Evolutionary conservation across 2,113 vertebrate species (phyloP).

Genomic region (Butorides virescens): DNA sequence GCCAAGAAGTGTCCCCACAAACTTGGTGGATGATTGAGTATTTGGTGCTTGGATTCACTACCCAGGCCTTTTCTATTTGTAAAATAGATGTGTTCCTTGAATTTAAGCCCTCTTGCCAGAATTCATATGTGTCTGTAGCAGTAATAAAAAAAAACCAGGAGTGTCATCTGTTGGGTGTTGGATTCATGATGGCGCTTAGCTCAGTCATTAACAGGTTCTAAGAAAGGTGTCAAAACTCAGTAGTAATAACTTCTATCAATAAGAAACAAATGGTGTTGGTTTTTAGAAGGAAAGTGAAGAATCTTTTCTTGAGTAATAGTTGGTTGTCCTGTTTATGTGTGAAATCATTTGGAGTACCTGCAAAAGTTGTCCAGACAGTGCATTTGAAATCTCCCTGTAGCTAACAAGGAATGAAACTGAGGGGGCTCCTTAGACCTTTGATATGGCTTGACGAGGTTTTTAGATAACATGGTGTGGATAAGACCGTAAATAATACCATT

Average conservation of each 20-base stretch:
- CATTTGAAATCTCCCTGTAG: neutral
- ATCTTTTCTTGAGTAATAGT: neutral
- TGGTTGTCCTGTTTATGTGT: neutral
- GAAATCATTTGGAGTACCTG: neutral
- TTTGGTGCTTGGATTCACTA: neutral
- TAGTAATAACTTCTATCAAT: neutral
- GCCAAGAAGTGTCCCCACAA: neutral
- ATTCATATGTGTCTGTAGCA: neutral
- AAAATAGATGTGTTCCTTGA: neutral
- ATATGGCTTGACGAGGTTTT: neutral
- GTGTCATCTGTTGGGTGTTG: neutral
- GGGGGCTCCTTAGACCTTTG: neutral
- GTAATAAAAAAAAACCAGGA: neutral
- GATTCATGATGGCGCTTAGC: neutral
- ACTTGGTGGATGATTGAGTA: rapidly evolving
- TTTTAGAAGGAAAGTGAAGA: neutral
- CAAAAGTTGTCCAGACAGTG: neutral
- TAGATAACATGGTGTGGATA: neutral
- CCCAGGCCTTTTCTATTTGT: neutral
- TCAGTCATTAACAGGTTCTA: neutral
- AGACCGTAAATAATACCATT: neutral
- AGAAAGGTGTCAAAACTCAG: neutral
- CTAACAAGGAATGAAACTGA: neutral
- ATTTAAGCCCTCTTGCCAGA: neutral
- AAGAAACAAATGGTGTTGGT: rapidly evolving